Evolutionary conservation across 2,113 vertebrate species (phyloP), one percentile per base, ranked within the genome.

Genomic region (Paratilapia polleni): DNA sequence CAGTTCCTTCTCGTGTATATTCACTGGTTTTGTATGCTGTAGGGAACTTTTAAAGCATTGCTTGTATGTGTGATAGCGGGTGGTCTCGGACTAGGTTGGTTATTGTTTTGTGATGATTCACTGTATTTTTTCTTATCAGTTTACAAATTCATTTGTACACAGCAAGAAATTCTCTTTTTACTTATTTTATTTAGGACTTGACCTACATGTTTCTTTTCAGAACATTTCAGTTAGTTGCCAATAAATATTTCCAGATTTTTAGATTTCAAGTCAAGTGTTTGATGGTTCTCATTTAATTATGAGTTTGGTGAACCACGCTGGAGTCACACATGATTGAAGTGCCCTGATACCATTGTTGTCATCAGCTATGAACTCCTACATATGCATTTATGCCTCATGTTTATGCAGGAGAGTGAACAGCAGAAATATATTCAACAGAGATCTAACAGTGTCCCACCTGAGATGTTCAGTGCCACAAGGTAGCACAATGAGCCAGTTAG

Each of bases 371-470:
- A 73, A 73, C 79, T 81, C 64, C 26, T 49, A 20, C 2, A 34
- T 54, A 14, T 2, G 47, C 75, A 59, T n/a, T 70, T 47, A 47
- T 4, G 49, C 26, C 28, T 60, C 17, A 8, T 75, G 31, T 66
- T 84, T 60, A 70, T 28, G 56, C 56, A 6, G 41, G 4, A 49
- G 19, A 60, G 15, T 34, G 11, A 49, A 22, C 17, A 58, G 19
- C 4, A 47, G 34, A 5, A 28, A 43, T 28, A 80, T 26, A 28
- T 49, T 60, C 17, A 36, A 52, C 66, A 84, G 11, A 5, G 9
- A 57, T 41, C 22, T 60, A 34, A 64, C 56, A 38, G 59, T 68
- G 59, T 80, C 47, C 75, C 68, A 63, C 12, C 70, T 66, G 75
- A 62, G 78, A 47, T 4, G 24, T 54, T 26, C 28, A 49, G 12